Evolutionary conservation across 2,113 vertebrate genomes (phyloP), one percentile per base, ranked within the genome.

Genomic region (Hepsetus odoe): DNA sequence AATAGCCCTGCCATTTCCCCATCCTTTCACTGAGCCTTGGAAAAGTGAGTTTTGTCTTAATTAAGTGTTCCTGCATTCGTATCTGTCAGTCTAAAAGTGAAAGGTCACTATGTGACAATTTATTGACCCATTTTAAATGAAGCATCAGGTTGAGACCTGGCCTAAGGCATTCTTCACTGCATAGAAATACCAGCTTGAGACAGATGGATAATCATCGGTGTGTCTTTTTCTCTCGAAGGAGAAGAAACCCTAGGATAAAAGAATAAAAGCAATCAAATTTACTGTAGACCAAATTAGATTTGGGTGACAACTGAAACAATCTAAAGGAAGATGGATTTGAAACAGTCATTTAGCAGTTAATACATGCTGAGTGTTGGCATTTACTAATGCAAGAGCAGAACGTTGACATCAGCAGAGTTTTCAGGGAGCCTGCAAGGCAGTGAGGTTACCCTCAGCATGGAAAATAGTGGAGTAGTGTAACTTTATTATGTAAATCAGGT

Each of bases 401-500:
- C 46, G 30, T 53, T 80, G 53, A 46, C 51, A 24, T 55, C 51
- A 24, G 51, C 51, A 69, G 38, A 38, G 68, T 84, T 85, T 84
- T 65, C 61, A 42, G 6, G 82, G 42, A 70, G 78, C 74, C 69
- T 82, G 40, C 46, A 73, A 76, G 68, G 81, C 49, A 71, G 56
- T 70, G 80, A 79, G 9, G 69, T 78, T 86, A 84, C 87, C 80
- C 85, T 86, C 84, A 87, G 80, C 55, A 7, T 83, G 72, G 77
- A 85, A 86, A 84, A 78, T 77, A 71, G 83, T 69, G 76, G 84
- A 75, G 33, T 2, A 74, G 61, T 20, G 72, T 87, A 75, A 84
- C 87, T 86, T 83, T 61, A 86, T 87, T 86, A 86, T 82, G 85
- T 80, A 85, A 88, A 89, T 85, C 77, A 85, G 75, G 82, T 28